Base-by-base conservation (phyloP, 2,888 invertebrate species). In the Ochropleura plecta region DNA sequence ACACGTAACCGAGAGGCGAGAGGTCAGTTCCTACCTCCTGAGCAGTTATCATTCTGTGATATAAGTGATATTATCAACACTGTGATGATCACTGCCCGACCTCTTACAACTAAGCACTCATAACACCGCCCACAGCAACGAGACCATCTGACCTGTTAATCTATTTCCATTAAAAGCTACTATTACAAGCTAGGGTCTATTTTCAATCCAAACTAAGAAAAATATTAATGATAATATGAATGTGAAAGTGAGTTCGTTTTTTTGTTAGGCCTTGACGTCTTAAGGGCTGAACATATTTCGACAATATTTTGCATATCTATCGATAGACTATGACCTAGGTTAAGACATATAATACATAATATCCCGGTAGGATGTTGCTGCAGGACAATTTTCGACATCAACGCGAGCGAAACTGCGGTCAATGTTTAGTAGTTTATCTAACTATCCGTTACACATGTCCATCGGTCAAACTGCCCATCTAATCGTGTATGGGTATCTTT, bases 401-500 rank as follows among this genome's bases (percentile, higher is more conserved):
- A 44, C 0, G n/a, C n/a, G n/a, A 62, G n/a, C n/a, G n/a, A 4
- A 44, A 1, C n/a, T 44, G n/a, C 10, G n/a, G 44, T 4, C 12
- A 62, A 20, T 8, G 20, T 18, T 7, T 44, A 44, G n/a, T 78
- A 65, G 62, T 20, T 73, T 78, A 78, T n/a, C 59, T 59, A 59
- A 57, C 46, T 76, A 48, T 64, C 53, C 62, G 68, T 59, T 76
- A 69, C 75, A 70, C 53, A 76, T 65, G 62, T 55, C 73, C 44
- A 67, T 76, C 57, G 62, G 44, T 78, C 42, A 64, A 73, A 53
- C 64, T 48, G 40, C 59, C 62, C 49, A 55, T 62, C 67, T 69
- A 12, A 63, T 80, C 82, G 57, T 57, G 76, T 73, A 84, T 74
- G 82, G 85, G 51, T n/a, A 72, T 76, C 69, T 82, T 80, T 80